Conservation (phyloP, 2,888 invertebrate species). For the Drosophila paramelanica region DNA sequence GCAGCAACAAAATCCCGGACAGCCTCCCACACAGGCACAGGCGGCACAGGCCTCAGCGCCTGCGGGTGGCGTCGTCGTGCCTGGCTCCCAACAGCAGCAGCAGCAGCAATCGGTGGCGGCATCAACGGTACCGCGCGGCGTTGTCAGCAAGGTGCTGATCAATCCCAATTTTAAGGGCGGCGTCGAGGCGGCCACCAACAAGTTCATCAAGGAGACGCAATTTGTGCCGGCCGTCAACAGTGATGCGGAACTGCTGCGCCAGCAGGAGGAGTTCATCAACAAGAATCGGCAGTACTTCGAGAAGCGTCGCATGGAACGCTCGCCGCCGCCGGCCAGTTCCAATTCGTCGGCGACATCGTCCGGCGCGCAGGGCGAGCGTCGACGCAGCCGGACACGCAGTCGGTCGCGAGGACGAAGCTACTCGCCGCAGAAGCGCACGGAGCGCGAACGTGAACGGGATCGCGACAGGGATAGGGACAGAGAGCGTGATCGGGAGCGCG, state of each 20-base stretch:
- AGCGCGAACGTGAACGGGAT: constrained; percentile 68
- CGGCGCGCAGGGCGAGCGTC: constrained; percentile 29
- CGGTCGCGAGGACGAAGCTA: constrained; percentile 84
- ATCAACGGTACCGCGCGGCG: constrained; percentile 54
- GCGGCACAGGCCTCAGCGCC: constrained; percentile 4
- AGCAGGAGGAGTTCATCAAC: constrained; percentile 85
- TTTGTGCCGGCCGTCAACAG: constrained; percentile 84
- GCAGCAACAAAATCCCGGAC: constrained; percentile 38
- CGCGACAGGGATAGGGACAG: constrained; percentile 69
- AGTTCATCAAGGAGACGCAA: constrained; percentile 85
- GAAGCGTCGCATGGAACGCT: constrained; percentile 84
- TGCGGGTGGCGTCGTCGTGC: background rate
- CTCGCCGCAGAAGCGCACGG: constrained; percentile 79
- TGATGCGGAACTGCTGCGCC: constrained; percentile 84
- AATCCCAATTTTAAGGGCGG: constrained; percentile 85
- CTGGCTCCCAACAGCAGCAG: constrained; percentile 11
- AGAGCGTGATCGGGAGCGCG: constrained; percentile 58
- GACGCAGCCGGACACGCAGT: constrained; percentile 80
- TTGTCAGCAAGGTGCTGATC: constrained; percentile 81
- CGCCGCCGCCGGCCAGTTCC: constrained; percentile 69
- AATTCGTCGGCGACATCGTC: constrained; percentile 23
- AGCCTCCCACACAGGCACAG: constrained; percentile 30
- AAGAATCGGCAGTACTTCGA: constrained; percentile 85
- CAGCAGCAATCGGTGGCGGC: constrained; percentile 21
- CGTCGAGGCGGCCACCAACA: constrained; percentile 85